Conservation (phyloP, 2,797 vertebrate genomes). For the Geotrypetes seraphini region DNA sequence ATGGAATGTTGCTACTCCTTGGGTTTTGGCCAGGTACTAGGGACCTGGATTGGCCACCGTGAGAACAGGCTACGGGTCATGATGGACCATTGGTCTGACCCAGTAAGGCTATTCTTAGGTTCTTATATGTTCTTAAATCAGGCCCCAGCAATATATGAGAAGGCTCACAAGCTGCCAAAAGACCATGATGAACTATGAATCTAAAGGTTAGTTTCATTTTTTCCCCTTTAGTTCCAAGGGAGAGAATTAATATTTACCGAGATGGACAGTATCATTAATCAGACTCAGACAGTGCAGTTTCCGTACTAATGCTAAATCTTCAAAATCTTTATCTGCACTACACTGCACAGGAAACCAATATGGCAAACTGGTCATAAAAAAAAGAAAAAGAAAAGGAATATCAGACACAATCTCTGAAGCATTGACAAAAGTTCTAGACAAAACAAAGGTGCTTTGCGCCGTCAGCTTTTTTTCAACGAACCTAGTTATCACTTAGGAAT, state of each 20-base stretch:
- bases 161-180: conserved; percentile 10
- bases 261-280: conserved; percentile 25
- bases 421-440: conserved; percentile 28
- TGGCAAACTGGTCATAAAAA: background rate
- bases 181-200: conserved; percentile 12
- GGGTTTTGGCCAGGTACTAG: too few relatives aligned
- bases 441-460: conserved; percentile 22
- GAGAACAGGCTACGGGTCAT: too few relatives aligned
- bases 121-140: too few relatives aligned
- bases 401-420: conserved; percentile 24
- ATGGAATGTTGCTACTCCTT: too few relatives aligned
- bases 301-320: conserved; percentile 8
- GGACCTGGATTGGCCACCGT: too few relatives aligned
- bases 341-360: conserved; percentile 10
- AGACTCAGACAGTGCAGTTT: conserved; percentile 10
- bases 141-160: conserved; percentile 1
- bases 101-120: too few relatives aligned
- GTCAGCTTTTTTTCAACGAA: conserved; percentile 23
- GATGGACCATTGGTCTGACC: too few relatives aligned
- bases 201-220: conserved; percentile 21
- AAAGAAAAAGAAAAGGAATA: too few relatives aligned
- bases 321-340: conserved; percentile 18
- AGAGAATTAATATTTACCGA: conserved; percentile 19
- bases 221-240: conserved; percentile 5
- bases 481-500: conserved; percentile 13